Percentiles rank a stretch among this genome's conserved stretches.
Evolutionary conservation across 2,113 vertebrate species (phyloP).

Genomic region (Pogona vitticeps): DNA sequence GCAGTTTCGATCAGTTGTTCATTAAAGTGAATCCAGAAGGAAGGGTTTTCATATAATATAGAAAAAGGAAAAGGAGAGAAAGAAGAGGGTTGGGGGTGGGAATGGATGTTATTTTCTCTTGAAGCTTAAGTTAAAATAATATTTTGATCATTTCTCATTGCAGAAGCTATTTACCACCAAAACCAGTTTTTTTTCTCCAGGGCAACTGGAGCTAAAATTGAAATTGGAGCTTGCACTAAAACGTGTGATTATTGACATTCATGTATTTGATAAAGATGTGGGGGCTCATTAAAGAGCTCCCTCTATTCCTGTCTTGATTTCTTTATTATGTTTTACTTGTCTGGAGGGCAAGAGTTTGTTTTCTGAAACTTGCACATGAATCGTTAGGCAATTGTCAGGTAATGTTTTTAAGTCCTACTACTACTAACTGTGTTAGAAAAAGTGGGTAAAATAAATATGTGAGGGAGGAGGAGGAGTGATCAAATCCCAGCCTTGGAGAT

Average conservation of each 20-base stretch:
- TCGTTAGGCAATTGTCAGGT: neutral
- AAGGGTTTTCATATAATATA: conserved; percentile 37
- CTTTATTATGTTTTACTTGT: neutral
- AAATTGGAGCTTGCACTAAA: neutral
- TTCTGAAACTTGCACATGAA: neutral
- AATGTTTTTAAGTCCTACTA: neutral
- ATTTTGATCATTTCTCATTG: conserved; percentile 52
- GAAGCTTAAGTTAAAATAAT: conserved; percentile 60
- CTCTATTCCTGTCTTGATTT: neutral
- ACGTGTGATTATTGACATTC: neutral
- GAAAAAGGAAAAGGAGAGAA: conserved; percentile 5
- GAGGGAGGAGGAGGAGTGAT: neutral
- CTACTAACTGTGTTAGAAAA: too few species aligned
- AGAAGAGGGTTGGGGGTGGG: conserved; percentile 1
- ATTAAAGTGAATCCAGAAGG: conserved; percentile 81
- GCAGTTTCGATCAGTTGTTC: conserved; percentile 81
- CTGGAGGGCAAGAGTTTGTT: neutral
- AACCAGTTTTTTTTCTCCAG: neutral
- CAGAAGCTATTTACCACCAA: conserved; percentile 23
- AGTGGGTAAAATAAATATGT: neutral
- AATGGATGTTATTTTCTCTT: conserved; percentile 49
- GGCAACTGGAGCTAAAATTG: neutral
- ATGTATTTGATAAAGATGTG: neutral
- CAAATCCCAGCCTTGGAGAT: neutral
- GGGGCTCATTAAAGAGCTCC: accelerated